Base-by-base conservation (phyloP, 2,113 vertebrate genomes). In the Bostrychus sinensis region DNA sequence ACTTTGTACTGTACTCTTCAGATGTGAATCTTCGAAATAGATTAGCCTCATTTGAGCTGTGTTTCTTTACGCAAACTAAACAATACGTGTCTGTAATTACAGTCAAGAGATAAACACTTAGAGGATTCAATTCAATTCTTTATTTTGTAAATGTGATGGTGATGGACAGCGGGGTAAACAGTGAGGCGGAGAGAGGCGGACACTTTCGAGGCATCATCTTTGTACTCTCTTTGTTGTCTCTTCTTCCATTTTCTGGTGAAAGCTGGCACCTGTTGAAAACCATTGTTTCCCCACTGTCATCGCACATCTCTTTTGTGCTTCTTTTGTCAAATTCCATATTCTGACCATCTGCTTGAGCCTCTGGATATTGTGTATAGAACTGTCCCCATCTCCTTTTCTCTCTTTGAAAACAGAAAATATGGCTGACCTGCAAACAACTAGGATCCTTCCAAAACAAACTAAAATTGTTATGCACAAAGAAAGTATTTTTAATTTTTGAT, bases 281-380 rank as follows among this genome's bases (percentile, higher is more conserved):
- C 23, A 23, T 19, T 64, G 22, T 63, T 58, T 54, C 28, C 46
- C 38, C 62, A 66, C 43, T 30, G 14, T 41, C 54, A 17, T 17
- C 36, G 5, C 39, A 59, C 42, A 53, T 67, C 20, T 46, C 14
- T 37, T 17, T 42, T 61, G 36, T 45, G n/a, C 42, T 32, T 20
- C 14, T 48, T 10, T 60, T 42, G 39, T 66, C 56, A 43, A 3
- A 55, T 9, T 5, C 22, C 75, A 72, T 50, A 55, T 38, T 48
- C 38, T 20, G 43, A 61, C 75, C 85, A 87, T 69, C 66, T 76
- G 67, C 20, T 71, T 37, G 3, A 28, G 5, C 25, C 63, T 55
- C 56, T 17, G 19, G 58, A 64, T 26, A 19, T 28, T 66, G 23
- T 30, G 11, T 26, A 6, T 9, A 17, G 16, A 51, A 28, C 28